These are phyloP conservation scores for Drosophila fungiperda DNA, from an alignment of 2,888 invertebrate species.

Conservation along the genomic window DNA sequence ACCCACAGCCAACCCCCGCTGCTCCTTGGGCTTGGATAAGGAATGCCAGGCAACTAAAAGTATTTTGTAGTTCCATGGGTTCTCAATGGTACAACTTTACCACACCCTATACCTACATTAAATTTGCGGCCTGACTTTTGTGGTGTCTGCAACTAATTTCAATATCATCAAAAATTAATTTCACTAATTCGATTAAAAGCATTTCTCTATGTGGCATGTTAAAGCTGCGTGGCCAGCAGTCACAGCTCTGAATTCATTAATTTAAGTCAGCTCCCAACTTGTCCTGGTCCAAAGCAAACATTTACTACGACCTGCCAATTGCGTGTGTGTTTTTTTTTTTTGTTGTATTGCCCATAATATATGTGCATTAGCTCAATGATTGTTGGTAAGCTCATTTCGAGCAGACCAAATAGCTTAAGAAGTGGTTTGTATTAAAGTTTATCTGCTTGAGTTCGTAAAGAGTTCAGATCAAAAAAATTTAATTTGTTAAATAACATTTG, in stretches of 20 bases:
- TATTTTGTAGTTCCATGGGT: conserved; percentile 66
- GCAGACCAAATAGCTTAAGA: conserved; percentile 24
- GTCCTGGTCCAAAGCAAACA: conserved; percentile 27
- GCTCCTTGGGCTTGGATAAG: not conserved
- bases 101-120: not conserved
- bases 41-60: conserved; percentile 64
- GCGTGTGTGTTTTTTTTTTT: conserved; percentile 42
- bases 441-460: not conserved
- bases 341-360: conserved; percentile 39
- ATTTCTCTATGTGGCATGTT: conserved; percentile 23
- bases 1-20: conserved; percentile 36
- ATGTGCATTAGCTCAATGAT: conserved; percentile 43
- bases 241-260: conserved; percentile 62
- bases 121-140: conserved; percentile 41
- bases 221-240: conserved; percentile 20
- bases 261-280: conserved; percentile 48
- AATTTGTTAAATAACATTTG: not conserved
- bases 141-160: conserved; percentile 82
- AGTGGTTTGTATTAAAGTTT: not conserved
- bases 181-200: conserved; percentile 83
- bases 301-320: conserved; percentile 61
- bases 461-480: not conserved
- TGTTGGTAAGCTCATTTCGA: conserved; percentile 35
- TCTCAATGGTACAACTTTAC: conserved; percentile 23
- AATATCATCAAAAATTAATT: conserved; percentile 85